A percentile compares a stretch with the other conserved stretches of the same genome.
These are phyloP conservation scores for Luffia ferchaultella DNA, from an alignment of 2,888 invertebrate species.

Conservation along the genomic window DNA sequence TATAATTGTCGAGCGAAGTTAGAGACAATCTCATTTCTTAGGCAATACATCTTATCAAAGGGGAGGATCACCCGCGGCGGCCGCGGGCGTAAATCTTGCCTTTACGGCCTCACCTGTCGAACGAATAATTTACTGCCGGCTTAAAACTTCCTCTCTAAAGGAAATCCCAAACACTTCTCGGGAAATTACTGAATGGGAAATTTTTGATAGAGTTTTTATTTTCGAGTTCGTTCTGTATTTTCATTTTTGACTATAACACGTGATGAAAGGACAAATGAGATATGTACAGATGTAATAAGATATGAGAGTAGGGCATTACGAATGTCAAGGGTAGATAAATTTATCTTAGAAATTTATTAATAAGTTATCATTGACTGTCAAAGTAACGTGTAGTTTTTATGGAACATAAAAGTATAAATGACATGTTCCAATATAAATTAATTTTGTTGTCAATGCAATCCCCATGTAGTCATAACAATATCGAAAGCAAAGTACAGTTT, in stretches of 20 bases:
- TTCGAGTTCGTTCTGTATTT: background rate
- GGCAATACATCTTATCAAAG: conserved; percentile 59
- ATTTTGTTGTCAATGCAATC: too few species aligned
- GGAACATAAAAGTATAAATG: too few species aligned
- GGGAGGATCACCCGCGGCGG: conserved; percentile 44
- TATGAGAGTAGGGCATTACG: too few species aligned
- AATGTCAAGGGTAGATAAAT: too few species aligned
- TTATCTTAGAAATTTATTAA: too few species aligned
- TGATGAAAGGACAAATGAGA: too few species aligned
- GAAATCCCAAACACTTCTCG: conserved; percentile 60
- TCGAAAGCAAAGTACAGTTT: too few species aligned
- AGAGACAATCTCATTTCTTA: conserved; percentile 42
- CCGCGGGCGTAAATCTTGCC: conserved; percentile 61
- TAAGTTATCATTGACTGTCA: too few species aligned
- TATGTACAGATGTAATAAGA: too few species aligned
- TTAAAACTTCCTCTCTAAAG: conserved; percentile 57
- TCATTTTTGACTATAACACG: background rate
- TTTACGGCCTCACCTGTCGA: conserved; percentile 65
- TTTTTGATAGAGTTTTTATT: conserved; percentile 28
- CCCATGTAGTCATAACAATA: too few species aligned
- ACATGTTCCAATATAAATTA: too few species aligned
- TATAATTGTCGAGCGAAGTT: conserved; percentile 30
- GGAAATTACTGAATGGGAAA: conserved; percentile 63
- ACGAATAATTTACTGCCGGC: conserved; percentile 62
- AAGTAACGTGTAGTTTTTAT: too few species aligned